phyloP scores from a whole-genome alignment of 2,888 invertebrate species.

The Cyclophora punctaria region DNA sequence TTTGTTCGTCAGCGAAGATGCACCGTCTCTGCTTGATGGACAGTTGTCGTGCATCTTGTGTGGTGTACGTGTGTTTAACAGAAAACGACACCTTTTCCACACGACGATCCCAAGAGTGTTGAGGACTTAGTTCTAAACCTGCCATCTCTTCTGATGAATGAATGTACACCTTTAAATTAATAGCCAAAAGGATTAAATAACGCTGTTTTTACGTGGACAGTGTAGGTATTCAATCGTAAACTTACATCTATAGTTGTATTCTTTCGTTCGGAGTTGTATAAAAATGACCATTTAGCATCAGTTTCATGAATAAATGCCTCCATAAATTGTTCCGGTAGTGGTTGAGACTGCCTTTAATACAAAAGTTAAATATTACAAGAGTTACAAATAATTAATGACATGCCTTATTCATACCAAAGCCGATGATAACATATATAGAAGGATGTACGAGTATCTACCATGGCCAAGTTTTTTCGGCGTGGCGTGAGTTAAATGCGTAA shows the following conservation, averaged over 20 bases:
- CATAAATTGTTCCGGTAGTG: conserved; percentile 51
- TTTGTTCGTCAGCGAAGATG: conserved; percentile 80
- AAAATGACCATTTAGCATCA: conserved; percentile 78
- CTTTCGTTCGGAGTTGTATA: conserved; percentile 68
- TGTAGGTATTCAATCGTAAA: conserved; percentile 4
- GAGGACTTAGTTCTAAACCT: conserved; percentile 79
- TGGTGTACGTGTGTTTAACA: conserved; percentile 85
- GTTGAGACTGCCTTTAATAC: conserved; percentile 52
- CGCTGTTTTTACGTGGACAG: not conserved
- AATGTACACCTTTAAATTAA: conserved; percentile 69
- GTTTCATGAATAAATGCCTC: conserved; percentile 79
- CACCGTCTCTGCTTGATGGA: conserved; percentile 81
- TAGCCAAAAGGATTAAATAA: not conserved
- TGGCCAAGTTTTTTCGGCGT: conserved; percentile 72
- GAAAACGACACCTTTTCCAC: conserved; percentile 79
- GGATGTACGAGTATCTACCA: conserved; percentile 42
- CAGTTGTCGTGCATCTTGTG: conserved; percentile 81
- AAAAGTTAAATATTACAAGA: not conserved
- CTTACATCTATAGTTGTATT: conserved; percentile 62
- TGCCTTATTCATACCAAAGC: not conserved
- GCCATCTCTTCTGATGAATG: conserved; percentile 82
- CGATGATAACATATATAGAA: not conserved
- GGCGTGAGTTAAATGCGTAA: conserved; percentile 80
- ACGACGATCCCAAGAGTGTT: conserved; percentile 80
- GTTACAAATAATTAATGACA: not conserved